Base-by-base conservation (phyloP, 2,113 vertebrate species). In the Callopanchax toddi region DNA sequence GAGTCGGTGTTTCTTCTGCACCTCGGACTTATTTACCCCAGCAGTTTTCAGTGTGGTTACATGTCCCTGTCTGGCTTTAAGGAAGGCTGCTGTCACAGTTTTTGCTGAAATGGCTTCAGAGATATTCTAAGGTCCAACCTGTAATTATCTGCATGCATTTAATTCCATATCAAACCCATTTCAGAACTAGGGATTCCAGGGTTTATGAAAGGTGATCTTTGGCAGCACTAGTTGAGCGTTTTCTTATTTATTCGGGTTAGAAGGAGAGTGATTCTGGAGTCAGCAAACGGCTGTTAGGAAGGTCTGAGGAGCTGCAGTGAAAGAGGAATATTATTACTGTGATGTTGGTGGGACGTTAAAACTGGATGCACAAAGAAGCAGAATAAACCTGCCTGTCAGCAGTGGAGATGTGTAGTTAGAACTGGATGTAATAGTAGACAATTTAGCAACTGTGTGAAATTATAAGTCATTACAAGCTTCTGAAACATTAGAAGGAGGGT, bases 81-180 rank as follows among this genome's bases (percentile, higher is more conserved):
- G n/a, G n/a, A n/a, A n/a, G n/a, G 26, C 61, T 60, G 46, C 32
- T 26, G n/a, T 52, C 60, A 52, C 26, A 45, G 49, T 39, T 70
- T 18, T 53, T 56, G 17, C 54, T 43, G 36, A 40, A 34, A 16
- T 23, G 23, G 37, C 34, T 43, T 11, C 5, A 44, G 44, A 40
- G 51, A 50, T 26, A 36, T 57, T 74, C 67, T 32, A 40, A 64
- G 61, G 75, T 60, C 60, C 39, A 65, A 71, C 60, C 54, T 67
- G 52, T 0, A 29, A 69, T 56, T 53, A 48, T 5, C 5, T 4
- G 5, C 54, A 43, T 68, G 16, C 48, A 64, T 71, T 59, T 21
- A 69, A 75, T 82, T 87, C 77, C 66, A 67, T 40, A 69, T 68
- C 2, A 50, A 59, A 64, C 79, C 61, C 61, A 22, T 40, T 60